These are phyloP conservation scores for Pogoniulus pusillus DNA, from an alignment of 2,797 vertebrate species.

Conservation along the genomic window DNA sequence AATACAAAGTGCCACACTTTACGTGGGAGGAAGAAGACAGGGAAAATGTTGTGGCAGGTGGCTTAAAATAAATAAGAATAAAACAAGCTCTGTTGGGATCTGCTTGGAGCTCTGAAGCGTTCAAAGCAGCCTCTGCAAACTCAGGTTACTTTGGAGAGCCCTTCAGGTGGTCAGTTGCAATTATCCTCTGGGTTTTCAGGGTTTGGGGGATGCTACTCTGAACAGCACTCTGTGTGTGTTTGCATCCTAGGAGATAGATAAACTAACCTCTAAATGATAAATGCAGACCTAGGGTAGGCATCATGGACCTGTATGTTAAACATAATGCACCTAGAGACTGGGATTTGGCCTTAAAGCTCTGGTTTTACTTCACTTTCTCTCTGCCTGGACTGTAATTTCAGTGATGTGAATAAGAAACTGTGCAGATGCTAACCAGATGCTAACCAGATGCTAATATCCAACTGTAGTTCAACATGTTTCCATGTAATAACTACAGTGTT, in stretches of 20 bases:
- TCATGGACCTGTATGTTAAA: not conserved
- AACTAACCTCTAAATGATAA: slow-evolving; percentile 25
- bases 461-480: slow-evolving; percentile 72
- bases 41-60: slow-evolving; percentile 63
- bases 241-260: slow-evolving; percentile 54
- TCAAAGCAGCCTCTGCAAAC: not conserved
- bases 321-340: slow-evolving; percentile 49
- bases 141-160: not conserved
- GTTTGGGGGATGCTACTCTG: not conserved
- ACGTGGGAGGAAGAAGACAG: slow-evolving; percentile 49
- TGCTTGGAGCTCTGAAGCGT: not conserved
- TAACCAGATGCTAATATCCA: slow-evolving; percentile 73
- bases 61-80: slow-evolving; percentile 62
- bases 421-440: slow-evolving; percentile 76
- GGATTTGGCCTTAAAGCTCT: slow-evolving; percentile 33
- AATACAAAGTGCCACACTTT: slow-evolving; percentile 49
- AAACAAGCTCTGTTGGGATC: slow-evolving; percentile 8
- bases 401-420: slow-evolving; percentile 56
- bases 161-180: not conserved
- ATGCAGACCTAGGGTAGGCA: slow-evolving; percentile 20
- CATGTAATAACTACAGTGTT: slow-evolving; percentile 73
- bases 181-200: not conserved
- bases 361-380: slow-evolving; percentile 42
- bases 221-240: not conserved
- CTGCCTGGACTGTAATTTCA: slow-evolving; percentile 53